A percentile compares a stretch with the other conserved stretches of the same genome.
These are phyloP conservation scores for Balearica regulorum DNA, from an alignment of 2,797 vertebrate genomes.

Conservation along the genomic window DNA sequence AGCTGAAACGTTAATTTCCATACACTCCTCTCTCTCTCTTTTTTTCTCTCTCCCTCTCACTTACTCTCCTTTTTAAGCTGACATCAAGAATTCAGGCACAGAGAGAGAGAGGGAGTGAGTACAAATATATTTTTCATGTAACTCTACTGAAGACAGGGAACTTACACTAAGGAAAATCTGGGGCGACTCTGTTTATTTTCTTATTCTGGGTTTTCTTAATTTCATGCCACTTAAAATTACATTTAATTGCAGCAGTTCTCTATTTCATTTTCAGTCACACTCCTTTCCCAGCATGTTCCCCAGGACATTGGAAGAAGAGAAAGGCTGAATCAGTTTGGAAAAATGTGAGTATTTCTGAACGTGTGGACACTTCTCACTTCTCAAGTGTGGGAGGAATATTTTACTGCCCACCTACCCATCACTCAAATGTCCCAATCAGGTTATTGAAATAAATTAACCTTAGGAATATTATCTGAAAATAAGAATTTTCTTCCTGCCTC, in stretches of 20 bases:
- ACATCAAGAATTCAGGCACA: slow-evolving; percentile 62
- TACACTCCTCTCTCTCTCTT: neutral
- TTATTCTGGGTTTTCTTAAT: slow-evolving; percentile 52
- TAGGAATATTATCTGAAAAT: slow-evolving; percentile 24
- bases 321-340: slow-evolving; percentile 25
- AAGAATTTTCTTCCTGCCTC: neutral
- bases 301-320: neutral
- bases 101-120: neutral
- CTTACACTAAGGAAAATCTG: slow-evolving; percentile 42
- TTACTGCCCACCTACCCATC: neutral
- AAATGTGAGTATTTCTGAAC: slow-evolving; percentile 1
- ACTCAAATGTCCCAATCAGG: neutral
- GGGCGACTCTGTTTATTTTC: slow-evolving; percentile 45
- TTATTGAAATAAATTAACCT: slow-evolving; percentile 30
- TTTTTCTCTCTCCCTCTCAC: neutral
- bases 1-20: slow-evolving; percentile 55
- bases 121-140: slow-evolving; percentile 51
- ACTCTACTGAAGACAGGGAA: slow-evolving; percentile 48
- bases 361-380: slow-evolving; percentile 40
- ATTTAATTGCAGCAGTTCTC: slow-evolving; percentile 15
- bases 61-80: slow-evolving; percentile 44
- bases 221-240: slow-evolving; percentile 25
- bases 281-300: neutral
- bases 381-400: slow-evolving; percentile 28
- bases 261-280: neutral